Evolutionary conservation across 2,113 vertebrate species (phyloP).

Genomic region (Aegithalos caudatus): DNA sequence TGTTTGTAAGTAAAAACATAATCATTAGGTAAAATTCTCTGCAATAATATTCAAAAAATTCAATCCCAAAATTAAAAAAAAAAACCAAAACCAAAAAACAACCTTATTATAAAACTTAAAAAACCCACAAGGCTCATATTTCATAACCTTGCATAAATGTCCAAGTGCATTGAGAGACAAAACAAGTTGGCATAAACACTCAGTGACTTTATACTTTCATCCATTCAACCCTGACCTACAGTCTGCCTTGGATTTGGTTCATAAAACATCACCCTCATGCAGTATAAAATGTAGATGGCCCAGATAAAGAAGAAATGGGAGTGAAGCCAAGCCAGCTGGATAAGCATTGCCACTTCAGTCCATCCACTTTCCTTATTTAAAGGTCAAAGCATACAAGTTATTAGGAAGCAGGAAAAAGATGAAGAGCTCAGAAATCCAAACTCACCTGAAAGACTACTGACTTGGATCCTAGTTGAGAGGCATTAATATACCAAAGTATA

Average conservation of each 20-base stretch:
- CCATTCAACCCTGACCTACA: neutral
- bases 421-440: neutral
- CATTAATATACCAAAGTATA: neutral
- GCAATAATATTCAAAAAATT: neutral
- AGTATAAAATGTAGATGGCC: neutral
- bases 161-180: neutral
- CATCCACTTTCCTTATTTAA: neutral
- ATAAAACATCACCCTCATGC: neutral
- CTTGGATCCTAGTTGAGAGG: neutral
- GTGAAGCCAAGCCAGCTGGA: neutral
- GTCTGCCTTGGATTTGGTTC: neutral
- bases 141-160: neutral
- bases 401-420: neutral
- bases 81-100: too few relatives aligned
- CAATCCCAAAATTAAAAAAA: neutral
- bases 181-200: neutral
- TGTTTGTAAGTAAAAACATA: neutral
- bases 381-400: neutral
- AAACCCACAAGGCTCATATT: neutral
- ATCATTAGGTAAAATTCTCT: neutral
- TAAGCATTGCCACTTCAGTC: neutral
- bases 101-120: neutral
- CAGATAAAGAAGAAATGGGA: neutral
- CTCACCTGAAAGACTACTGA: neutral
- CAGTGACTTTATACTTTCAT: neutral